phyloP scores from a whole-genome alignment of 2,797 vertebrate genomes.

The Pteropus rufus region DNA sequence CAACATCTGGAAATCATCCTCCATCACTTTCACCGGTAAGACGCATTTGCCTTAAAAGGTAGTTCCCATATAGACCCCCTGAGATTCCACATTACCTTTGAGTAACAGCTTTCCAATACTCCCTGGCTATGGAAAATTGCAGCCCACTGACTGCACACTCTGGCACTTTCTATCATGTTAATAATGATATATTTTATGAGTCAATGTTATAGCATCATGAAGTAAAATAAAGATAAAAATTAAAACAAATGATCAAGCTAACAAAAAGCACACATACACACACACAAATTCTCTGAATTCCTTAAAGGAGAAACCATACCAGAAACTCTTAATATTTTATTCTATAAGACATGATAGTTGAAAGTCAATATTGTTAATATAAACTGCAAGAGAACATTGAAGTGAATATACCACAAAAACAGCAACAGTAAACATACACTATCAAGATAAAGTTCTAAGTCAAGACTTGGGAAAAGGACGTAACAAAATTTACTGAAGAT shows the following conservation, averaged over 20 bases:
- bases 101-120: slow-evolving; percentile 52
- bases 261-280: not conserved
- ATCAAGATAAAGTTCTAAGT: not conserved
- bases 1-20: slow-evolving; percentile 93
- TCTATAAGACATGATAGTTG: not conserved
- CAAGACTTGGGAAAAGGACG: not conserved
- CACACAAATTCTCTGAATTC: not conserved
- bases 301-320: not conserved
- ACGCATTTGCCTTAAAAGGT: slow-evolving; percentile 65
- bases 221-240: slow-evolving; percentile 17
- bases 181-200: slow-evolving; percentile 37
- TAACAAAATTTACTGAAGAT: not conserved
- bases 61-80: slow-evolving; percentile 54
- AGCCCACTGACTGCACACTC: slow-evolving; percentile 11
- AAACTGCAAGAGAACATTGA: not conserved
- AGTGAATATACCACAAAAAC: not conserved
- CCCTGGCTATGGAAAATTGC: slow-evolving; percentile 34
- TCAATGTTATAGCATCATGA: not conserved
- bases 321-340: not conserved
- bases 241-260: not conserved
- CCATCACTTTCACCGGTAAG: slow-evolving; percentile 68
- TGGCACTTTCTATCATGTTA: slow-evolving; percentile 24
- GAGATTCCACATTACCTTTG: slow-evolving; percentile 48
- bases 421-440: not conserved
- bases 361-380: not conserved